Conservation (phyloP, 1,140 invertebrate species). For the Cyclargus thomasi region DNA sequence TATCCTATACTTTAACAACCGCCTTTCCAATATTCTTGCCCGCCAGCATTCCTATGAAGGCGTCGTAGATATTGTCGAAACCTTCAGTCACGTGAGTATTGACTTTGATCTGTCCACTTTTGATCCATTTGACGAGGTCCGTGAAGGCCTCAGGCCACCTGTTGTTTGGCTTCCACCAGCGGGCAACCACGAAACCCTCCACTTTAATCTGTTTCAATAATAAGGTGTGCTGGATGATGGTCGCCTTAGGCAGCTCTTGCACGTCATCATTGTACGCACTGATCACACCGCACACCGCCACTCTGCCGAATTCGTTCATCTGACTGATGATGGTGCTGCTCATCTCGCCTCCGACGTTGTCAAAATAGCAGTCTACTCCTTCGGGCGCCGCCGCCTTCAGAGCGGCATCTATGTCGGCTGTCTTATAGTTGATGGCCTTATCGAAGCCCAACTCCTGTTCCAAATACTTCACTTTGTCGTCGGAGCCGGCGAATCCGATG, state of each 20-base stretch:
- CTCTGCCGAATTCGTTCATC: conserved; percentile 18
- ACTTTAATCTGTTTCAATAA: conserved; percentile 21
- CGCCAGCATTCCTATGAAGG: not conserved
- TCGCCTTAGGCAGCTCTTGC: conserved; percentile 5
- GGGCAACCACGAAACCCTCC: conserved; percentile 9
- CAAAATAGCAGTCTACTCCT: conserved; percentile 84
- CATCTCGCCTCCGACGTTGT: too few relatives aligned
- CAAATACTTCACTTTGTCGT: conserved; percentile 79
- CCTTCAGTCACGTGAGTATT: not conserved
- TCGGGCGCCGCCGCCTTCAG: conserved; percentile 78
- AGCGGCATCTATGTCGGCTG: conserved; percentile 63
- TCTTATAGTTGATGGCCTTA: conserved; percentile 79
- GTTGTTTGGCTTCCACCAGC: not conserved
- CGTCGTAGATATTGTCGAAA: not conserved
- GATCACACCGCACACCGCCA: conserved; percentile 19
- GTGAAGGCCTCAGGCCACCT: conserved; percentile 14
- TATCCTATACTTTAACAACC: too few relatives aligned
- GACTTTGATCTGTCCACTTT: not conserved
- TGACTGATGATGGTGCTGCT: conserved; percentile 17
- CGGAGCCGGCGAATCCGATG: too few relatives aligned
- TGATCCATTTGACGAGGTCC: conserved; percentile 16
- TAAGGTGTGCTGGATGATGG: conserved; percentile 13
- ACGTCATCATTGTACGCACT: conserved; percentile 20
- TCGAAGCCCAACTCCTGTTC: conserved; percentile 78
- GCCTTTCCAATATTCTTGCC: not conserved